These are phyloP conservation scores for Phoebastria nigripes DNA, from an alignment of 2,797 vertebrate genomes.

Conservation along the genomic window DNA sequence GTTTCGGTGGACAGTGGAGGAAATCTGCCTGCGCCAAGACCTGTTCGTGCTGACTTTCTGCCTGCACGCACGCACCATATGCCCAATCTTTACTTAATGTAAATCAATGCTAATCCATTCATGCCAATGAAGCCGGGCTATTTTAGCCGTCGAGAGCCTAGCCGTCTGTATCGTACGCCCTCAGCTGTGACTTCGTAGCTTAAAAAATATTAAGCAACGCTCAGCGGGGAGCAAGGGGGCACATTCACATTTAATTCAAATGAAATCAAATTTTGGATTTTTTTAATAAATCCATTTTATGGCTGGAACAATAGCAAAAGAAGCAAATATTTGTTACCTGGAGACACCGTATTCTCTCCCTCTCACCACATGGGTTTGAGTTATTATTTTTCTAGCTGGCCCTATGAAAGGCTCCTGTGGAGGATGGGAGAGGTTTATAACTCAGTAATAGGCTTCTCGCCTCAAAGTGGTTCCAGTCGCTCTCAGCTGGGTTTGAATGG, in stretches of 20 bases:
- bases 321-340: neutral
- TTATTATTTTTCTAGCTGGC: conserved; percentile 10
- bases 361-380: neutral
- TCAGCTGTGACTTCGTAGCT: neutral
- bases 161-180: neutral
- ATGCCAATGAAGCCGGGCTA: neutral
- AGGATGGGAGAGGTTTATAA: conserved; percentile 6
- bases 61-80: neutral
- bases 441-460: neutral
- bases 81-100: neutral
- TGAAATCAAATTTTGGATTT: conserved; percentile 12
- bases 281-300: neutral
- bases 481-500: neutral
- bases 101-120: neutral
- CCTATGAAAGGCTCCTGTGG: neutral
- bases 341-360: neutral
- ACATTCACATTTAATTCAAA: neutral
- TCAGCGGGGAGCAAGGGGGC: conserved; percentile 21
- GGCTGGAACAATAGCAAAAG: conserved; percentile 1
- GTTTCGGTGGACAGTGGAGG: accelerated
- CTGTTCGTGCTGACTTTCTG: neutral
- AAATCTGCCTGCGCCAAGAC: neutral
- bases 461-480: neutral
- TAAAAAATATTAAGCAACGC: conserved; percentile 9
- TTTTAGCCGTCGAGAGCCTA: accelerated